Evolutionary conservation across 2,797 vertebrate genomes (phyloP), one percentile per base, ranked within the genome.

Genomic region (Triplophysa yarkandensis): DNA sequence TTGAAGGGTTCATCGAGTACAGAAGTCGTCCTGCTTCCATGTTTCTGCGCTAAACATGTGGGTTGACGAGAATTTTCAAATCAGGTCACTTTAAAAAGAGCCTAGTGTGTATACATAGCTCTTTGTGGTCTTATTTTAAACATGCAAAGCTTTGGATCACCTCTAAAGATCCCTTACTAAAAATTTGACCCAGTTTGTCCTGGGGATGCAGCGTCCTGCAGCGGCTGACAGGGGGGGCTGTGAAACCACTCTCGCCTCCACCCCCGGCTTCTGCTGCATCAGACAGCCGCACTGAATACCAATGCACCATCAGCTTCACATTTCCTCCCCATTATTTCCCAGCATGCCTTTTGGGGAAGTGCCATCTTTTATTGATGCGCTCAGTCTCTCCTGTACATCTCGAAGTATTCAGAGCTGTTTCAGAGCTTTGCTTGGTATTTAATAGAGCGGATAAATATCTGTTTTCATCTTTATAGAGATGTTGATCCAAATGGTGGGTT

Each of bases 251-350:
- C 17, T 61, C 3, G 1, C 16, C 28, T 17, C 21, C 19, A 16
- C 19, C 3, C 6, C 21, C 14, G 16, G 32, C 78, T 66, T 55
- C 46, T 91, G 90, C 90, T 92, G 91, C 92, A 93, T 89, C 88
- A 80, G 77, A 89, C 89, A 86, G 83, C 69, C 70, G 87, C 85
- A 79, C 76, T 55, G 91, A 91, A 93, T 93, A 93, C 91, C 88
- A 91, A 92, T 93, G 87, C 85, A 71, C 74, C 58, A 4, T 21
- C 68, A 27, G 69, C 62, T 69, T 43, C 68, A 52, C 64, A 27
- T 46, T 68, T 44, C 87, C 81, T 83, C 82, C 83, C 86, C 85
- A 79, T 90, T 80, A 85, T 89, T 87, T 89, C 85, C 88, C 86
- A 85, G 81, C 80, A 78, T 69, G 72, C 68, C 44, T 32, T n/a